These are phyloP conservation scores for Chaetoderma sp. DNA, from an alignment of 2,888 invertebrate genomes.

Conservation along the genomic window DNA sequence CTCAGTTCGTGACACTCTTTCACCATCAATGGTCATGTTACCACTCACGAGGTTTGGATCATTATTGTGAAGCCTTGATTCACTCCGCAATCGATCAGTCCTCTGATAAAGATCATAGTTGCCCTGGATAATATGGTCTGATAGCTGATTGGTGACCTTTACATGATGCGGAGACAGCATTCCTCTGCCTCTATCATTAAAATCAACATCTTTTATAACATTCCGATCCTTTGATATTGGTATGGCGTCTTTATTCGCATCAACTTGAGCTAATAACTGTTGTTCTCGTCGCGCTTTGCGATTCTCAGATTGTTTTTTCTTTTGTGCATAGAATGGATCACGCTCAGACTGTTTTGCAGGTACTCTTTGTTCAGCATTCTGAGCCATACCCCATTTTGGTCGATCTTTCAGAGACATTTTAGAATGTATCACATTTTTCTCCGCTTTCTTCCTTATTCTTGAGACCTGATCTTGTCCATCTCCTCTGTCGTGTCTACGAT, in stretches of 20 bases:
- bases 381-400: constrained; percentile 58
- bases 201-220: neutral
- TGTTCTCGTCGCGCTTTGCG: constrained; percentile 50
- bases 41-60: neutral
- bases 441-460: constrained; percentile 28
- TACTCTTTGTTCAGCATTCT: constrained; percentile 43
- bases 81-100: neutral
- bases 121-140: neutral
- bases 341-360: constrained; percentile 61
- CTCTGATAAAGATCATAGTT: neutral
- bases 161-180: too few species aligned
- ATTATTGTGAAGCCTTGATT: neutral
- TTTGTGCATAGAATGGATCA: constrained; percentile 58
- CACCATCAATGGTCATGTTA: neutral
- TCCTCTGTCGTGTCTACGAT: constrained; percentile 19
- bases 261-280: constrained; percentile 56
- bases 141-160: neutral
- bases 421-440: neutral
- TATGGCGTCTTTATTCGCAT: constrained; percentile 52
- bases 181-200: neutral
- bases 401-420: constrained; percentile 29
- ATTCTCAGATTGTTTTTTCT: constrained; percentile 45
- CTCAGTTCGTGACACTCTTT: neutral
- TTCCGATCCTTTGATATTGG: constrained; percentile 49
- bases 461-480: constrained; percentile 28